A percentile compares a stretch with the other conserved stretches of the same genome.
Conservation (phyloP, 2,113 vertebrate genomes). For the Sinocyclocheilus grahami region DNA sequence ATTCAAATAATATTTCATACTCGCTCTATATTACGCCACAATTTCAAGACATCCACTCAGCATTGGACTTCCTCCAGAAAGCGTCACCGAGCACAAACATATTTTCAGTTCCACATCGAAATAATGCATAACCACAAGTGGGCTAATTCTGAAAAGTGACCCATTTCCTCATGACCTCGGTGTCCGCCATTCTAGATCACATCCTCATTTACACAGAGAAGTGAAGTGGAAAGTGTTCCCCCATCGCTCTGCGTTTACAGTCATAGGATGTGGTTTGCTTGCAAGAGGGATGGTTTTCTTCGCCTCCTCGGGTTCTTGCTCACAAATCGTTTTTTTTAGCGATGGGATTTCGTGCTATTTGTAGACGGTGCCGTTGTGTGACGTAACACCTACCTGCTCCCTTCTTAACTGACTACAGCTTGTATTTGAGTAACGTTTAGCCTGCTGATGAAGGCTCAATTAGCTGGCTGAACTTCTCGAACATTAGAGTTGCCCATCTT, state of each 20-base stretch:
- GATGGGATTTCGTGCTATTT: conserved; percentile 61
- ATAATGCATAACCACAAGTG: conserved; percentile 10
- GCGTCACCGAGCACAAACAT: background rate
- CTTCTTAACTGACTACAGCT: conserved; percentile 20
- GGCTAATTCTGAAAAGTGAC: conserved; percentile 28
- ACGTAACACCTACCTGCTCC: conserved; percentile 42
- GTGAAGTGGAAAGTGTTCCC: background rate
- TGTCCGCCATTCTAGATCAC: background rate
- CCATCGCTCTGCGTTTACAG: background rate
- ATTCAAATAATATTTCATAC: background rate
- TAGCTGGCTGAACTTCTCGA: background rate
- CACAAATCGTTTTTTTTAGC: conserved; percentile 48
- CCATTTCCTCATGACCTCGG: background rate
- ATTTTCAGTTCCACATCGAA: conserved; percentile 25
- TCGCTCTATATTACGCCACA: background rate
- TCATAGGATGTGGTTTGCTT: conserved; percentile 47
- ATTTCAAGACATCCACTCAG: background rate
- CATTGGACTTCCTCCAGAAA: background rate
- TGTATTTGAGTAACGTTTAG: conserved; percentile 26
- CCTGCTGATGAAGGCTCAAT: background rate
- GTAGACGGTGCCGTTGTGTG: conserved; percentile 53
- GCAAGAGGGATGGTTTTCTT: conserved; percentile 1
- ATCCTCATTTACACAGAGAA: conserved; percentile 14
- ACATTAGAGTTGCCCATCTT: background rate
- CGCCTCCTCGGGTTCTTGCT: conserved; percentile 43